phyloP scores from a whole-genome alignment of 2,797 vertebrate species.

The Lepus townsendii region DNA sequence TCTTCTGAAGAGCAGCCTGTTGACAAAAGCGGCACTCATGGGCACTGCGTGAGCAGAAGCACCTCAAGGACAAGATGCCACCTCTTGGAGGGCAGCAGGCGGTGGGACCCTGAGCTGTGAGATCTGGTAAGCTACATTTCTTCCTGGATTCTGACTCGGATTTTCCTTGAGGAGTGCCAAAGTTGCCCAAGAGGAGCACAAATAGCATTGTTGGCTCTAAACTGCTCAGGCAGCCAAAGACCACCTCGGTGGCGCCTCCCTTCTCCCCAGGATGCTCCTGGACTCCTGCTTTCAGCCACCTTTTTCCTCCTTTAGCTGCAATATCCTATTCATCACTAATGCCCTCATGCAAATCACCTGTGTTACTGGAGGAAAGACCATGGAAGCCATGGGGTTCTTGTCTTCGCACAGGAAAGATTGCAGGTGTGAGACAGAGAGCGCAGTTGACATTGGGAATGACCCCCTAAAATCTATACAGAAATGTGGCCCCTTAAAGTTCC shows the following conservation, averaged over 20 bases:
- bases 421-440: too few relatives aligned
- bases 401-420: too few relatives aligned
- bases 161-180: neutral
- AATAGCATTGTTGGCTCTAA: neutral
- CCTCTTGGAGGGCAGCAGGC: neutral
- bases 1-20: neutral
- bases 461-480: too few relatives aligned
- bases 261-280: neutral
- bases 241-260: too few relatives aligned
- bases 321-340: neutral
- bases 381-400: too few relatives aligned
- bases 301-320: neutral
- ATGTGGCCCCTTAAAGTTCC: too few relatives aligned
- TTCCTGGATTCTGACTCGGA: neutral
- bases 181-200: too few relatives aligned
- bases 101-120: neutral
- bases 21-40: neutral
- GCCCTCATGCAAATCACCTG: neutral
- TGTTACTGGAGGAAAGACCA: too few relatives aligned
- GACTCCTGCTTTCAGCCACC: neutral
- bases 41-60: neutral
- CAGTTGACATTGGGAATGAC: too few relatives aligned
- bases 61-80: fast-evolving
- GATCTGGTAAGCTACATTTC: neutral
- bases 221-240: neutral